phyloP scores from a whole-genome alignment of 1,140 invertebrate species.

The Caenorhabditis latens region DNA sequence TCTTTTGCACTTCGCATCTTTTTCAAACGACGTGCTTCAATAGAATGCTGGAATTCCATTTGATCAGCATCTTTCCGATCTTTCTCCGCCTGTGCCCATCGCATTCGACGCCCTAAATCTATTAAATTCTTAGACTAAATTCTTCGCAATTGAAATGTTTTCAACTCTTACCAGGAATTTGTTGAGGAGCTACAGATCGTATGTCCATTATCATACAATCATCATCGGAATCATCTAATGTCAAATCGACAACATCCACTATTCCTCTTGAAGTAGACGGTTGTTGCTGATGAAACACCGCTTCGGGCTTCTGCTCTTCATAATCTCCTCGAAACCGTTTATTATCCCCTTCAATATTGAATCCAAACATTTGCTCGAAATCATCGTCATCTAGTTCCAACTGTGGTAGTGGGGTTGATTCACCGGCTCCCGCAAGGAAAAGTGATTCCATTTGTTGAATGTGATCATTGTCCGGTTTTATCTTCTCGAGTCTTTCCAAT shows the following conservation, averaged over 20 bases:
- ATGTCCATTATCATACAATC: constrained; percentile 27
- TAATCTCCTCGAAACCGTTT: constrained; percentile 11
- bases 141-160: neutral
- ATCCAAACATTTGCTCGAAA: constrained; percentile 58
- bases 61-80: constrained; percentile 18
- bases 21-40: constrained; percentile 12
- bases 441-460: constrained; percentile 56
- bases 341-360: constrained; percentile 38
- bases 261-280: constrained; percentile 2
- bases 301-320: neutral
- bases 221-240: constrained; percentile 31
- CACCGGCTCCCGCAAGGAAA: neutral
- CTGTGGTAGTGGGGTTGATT: constrained; percentile 10
- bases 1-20: constrained; percentile 48
- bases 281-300: neutral
- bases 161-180: neutral
- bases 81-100: constrained; percentile 45
- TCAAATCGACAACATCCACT: constrained; percentile 33
- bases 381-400: constrained; percentile 47
- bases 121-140: neutral
- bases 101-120: constrained; percentile 23
- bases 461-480: constrained; percentile 47
- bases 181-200: neutral
- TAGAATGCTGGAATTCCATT: constrained; percentile 28
- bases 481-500: constrained; percentile 67